Base-by-base conservation (phyloP, 2,888 invertebrate species). In the Flexamia atlantica region DNA sequence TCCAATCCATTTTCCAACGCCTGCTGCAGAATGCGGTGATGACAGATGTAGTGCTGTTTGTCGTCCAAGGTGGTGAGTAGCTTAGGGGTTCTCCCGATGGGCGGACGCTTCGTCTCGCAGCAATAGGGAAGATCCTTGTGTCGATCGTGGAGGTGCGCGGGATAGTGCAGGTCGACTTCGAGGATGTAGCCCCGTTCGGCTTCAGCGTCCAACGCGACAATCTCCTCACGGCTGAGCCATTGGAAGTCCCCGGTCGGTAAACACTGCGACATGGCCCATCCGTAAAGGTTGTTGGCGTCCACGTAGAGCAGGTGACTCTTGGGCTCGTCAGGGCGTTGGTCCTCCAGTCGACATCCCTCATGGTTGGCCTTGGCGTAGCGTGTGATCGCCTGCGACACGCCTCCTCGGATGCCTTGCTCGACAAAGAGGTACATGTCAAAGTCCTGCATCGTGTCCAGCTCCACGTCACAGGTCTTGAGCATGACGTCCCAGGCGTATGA, bases 121-220 rank as follows among this genome's bases (percentile, higher is more conserved):
- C 74, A 80, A 72, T 88, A 81, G 70, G 88, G 86, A 1, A 89
- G 88, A 82, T 88, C 88, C 76, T 88, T 88, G 82, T 86, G 88
- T 79, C 89, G 90, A 9, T 53, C 9, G 17, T 60, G 89, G 88
- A 83, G 91, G 90, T 46, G 20, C 88, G 87, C 23, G 4, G 46
- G 90, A 87, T 91, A 91, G 40, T 89, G 87, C 32, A 91, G 83
- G 84, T 91, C 90, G 4, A 91, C 90, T 85, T 91, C 90, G 3
- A 91, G 86, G 36, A 90, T 88, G 84, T 46, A 46, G 12, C 89
- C 70, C 30, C 17, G n/a, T 32, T 23, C 60, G 17, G 10, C 25
- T 23, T 60, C 60, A 20, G 60, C 60, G 7, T 23, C 23, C 25
- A 60, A 28, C 2, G 23, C 4, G 2, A 23, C 60, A 5, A 60